These are phyloP conservation scores for Bacillus rossius DNA, from an alignment of 1,140 invertebrate genomes.

Conservation along the genomic window DNA sequence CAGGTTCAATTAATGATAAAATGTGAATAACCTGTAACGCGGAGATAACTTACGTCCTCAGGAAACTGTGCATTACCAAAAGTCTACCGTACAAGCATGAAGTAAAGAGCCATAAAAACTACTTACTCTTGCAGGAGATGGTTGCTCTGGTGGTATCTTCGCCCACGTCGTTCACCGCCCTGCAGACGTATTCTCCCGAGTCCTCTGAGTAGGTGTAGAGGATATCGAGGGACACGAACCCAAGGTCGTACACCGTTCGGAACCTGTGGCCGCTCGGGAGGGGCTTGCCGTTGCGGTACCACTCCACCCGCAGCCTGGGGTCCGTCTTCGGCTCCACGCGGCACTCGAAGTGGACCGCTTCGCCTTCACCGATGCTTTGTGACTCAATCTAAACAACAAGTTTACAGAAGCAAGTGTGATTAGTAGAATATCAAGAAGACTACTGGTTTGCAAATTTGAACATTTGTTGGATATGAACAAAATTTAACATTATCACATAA, in stretches of 20 bases:
- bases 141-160: constrained; percentile 82
- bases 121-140: constrained; percentile 78
- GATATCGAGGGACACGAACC: constrained; percentile 91
- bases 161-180: constrained; percentile 80
- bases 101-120: too few relatives aligned
- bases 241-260: constrained; percentile 88
- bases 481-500: too few relatives aligned
- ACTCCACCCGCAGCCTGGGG: constrained; percentile 85
- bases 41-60: too few relatives aligned
- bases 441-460: too few relatives aligned
- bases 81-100: too few relatives aligned
- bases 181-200: constrained; percentile 88
- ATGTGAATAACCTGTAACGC: too few relatives aligned
- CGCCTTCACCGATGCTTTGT: constrained; percentile 76
- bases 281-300: constrained; percentile 88
- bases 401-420: too few relatives aligned
- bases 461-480: too few relatives aligned
- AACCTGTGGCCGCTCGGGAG: constrained; percentile 88
- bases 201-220: constrained; percentile 90
- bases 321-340: constrained; percentile 93
- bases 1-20: too few relatives aligned
- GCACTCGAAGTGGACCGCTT: constrained; percentile 92
- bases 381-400: constrained; percentile 57
- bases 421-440: too few relatives aligned
- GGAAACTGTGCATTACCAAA: too few relatives aligned